A percentile compares a stretch with the other conserved stretches of the same genome.
Evolutionary conservation across 2,888 invertebrate genomes (phyloP).

Genomic region (Epirrhoe tristata): DNA sequence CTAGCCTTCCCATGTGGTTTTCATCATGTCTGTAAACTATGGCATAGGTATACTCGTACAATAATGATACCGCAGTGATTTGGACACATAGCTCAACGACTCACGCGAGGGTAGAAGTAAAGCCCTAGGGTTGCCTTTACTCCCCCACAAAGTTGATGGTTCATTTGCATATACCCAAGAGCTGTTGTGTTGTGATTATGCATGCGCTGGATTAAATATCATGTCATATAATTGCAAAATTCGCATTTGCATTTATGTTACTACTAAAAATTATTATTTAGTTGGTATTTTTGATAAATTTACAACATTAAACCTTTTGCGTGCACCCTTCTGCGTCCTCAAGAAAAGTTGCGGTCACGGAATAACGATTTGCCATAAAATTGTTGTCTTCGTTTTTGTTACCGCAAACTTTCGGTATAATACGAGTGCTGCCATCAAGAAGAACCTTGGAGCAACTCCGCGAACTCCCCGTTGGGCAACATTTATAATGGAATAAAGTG

Average conservation of each 20-base stretch:
- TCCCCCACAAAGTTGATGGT: constrained; percentile 44
- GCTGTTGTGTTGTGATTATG: constrained; percentile 44
- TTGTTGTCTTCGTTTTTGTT: constrained; percentile 30
- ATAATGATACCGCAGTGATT: constrained; percentile 53
- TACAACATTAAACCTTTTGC: constrained; percentile 1
- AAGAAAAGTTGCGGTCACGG: constrained; percentile 24
- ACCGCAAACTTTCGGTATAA: constrained; percentile 28
- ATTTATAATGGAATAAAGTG: constrained; percentile 80
- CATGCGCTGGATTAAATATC: constrained; percentile 33
- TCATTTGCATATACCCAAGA: constrained; percentile 55
- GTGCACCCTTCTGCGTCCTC: constrained; percentile 11
- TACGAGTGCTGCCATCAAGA: constrained; percentile 36
- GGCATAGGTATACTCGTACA: constrained; percentile 47
- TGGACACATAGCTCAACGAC: constrained; percentile 44
- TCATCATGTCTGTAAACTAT: not conserved
- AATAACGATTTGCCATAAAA: constrained; percentile 28
- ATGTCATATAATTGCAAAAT: constrained; percentile 22
- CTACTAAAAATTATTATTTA: not conserved
- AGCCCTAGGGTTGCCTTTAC: constrained; percentile 52
- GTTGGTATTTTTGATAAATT: constrained; percentile 1
- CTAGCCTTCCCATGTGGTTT: not conserved
- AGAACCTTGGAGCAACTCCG: constrained; percentile 53
- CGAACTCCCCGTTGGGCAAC: constrained; percentile 67
- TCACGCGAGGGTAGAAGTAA: constrained; percentile 51
- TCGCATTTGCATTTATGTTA: constrained; percentile 3